Evolutionary conservation across 2,113 vertebrate genomes (phyloP).

Genomic region (Alces alces): DNA sequence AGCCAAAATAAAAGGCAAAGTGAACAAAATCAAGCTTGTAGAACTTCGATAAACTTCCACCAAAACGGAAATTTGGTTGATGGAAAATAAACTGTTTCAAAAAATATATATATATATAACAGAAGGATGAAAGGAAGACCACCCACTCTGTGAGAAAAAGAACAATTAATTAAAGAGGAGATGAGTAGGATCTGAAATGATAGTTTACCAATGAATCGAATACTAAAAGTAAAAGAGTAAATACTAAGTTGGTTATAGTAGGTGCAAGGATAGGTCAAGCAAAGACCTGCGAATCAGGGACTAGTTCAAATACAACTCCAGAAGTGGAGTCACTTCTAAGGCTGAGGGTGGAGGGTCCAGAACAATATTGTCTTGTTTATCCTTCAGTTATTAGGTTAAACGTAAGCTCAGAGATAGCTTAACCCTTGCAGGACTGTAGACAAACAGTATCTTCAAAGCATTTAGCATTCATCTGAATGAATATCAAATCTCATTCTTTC

Average conservation of each 20-base stretch:
- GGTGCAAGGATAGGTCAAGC: not conserved
- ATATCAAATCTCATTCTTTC: conserved; percentile 1
- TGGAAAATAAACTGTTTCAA: too few species aligned
- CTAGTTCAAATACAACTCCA: not conserved
- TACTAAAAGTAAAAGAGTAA: not conserved
- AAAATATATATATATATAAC: not conserved
- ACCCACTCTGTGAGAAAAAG: not conserved
- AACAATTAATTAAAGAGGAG: not conserved
- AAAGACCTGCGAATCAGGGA: not conserved
- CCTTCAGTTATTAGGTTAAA: not conserved
- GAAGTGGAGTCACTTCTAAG: not conserved
- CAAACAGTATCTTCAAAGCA: conserved; percentile 21
- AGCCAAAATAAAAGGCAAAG: conserved; percentile 17
- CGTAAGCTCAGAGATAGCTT: not conserved
- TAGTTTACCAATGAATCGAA: not conserved
- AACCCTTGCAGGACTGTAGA: not conserved
- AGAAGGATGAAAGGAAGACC: not conserved
- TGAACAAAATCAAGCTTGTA: not conserved
- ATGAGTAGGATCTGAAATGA: not conserved
- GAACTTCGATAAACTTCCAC: too few species aligned
- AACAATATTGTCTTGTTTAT: conserved; percentile 9
- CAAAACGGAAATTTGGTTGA: too few species aligned
- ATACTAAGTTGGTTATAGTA: not conserved
- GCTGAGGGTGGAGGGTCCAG: not conserved
- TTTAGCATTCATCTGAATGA: not conserved